These are phyloP conservation scores for Myopa testacea DNA, from an alignment of 2,888 invertebrate species.

Conservation along the genomic window DNA sequence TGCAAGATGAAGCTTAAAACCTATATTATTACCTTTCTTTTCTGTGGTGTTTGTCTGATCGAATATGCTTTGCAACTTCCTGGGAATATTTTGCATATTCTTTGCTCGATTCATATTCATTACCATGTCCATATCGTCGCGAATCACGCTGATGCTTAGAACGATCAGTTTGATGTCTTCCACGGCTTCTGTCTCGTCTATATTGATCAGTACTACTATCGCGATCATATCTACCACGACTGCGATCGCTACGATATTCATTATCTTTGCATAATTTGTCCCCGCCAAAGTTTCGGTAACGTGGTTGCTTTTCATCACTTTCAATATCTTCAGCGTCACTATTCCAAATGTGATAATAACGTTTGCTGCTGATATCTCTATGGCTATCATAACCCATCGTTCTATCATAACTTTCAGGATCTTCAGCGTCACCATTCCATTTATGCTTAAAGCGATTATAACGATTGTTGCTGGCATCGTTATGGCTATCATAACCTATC, in stretches of 20 bases:
- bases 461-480: neutral
- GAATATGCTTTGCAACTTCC: neutral
- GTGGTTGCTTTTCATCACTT: neutral
- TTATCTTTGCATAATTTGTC: neutral
- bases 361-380: neutral
- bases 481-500: neutral
- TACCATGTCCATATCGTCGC: too few species aligned
- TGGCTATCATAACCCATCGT: neutral
- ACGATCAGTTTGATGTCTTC: neutral
- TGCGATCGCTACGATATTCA: neutral
- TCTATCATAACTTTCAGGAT: neutral
- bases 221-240: neutral
- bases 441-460: neutral
- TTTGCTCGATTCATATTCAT: neutral
- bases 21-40: constrained; percentile 1
- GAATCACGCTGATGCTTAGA: too few species aligned
- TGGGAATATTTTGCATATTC: neutral
- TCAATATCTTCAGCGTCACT: neutral
- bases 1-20: neutral
- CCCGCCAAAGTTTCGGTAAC: neutral
- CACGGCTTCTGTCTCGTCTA: neutral
- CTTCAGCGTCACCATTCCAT: neutral
- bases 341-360: neutral
- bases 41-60: neutral
- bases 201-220: neutral